A percentile compares a stretch with the other conserved stretches of the same genome.
Conservation (phyloP, 2,888 invertebrate species). For the Plebejus argus region DNA sequence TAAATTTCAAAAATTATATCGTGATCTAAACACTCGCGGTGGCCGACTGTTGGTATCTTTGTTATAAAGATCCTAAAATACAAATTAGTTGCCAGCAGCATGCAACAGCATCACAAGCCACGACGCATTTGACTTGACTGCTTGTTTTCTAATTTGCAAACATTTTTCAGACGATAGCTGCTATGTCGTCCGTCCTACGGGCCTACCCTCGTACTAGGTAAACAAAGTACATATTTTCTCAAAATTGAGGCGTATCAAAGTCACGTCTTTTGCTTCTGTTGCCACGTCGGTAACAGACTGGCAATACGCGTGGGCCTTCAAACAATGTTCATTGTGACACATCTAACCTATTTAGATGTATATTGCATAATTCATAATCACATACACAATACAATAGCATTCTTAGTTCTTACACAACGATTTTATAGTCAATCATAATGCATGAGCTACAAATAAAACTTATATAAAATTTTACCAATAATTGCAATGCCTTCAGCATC, state of each 20-base stretch:
- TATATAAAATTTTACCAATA: not conserved
- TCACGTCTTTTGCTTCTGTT: too few species aligned
- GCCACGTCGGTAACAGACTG: not conserved
- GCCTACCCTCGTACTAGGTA: too few species aligned
- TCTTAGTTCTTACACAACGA: not conserved
- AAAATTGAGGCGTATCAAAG: too few species aligned
- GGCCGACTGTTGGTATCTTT: not conserved
- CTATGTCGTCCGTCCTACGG: too few species aligned
- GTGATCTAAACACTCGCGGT: conserved; percentile 24
- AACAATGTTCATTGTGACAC: not conserved
- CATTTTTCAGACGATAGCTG: too few species aligned
- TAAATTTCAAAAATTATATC: conserved; percentile 31
- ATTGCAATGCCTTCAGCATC: too few species aligned
- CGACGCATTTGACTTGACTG: not conserved
- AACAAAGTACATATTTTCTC: too few species aligned
- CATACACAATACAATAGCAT: not conserved
- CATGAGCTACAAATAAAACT: not conserved
- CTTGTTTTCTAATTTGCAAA: too few species aligned
- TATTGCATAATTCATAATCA: conserved; percentile 2
- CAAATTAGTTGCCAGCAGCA: not conserved
- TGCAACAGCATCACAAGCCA: not conserved
- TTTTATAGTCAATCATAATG: not conserved
- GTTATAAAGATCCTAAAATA: not conserved
- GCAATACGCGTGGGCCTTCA: conserved; percentile 6
- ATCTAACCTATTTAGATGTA: not conserved